Evolutionary conservation across 2,888 invertebrate genomes (phyloP).

Genomic region (Physocephala rufipes): DNA sequence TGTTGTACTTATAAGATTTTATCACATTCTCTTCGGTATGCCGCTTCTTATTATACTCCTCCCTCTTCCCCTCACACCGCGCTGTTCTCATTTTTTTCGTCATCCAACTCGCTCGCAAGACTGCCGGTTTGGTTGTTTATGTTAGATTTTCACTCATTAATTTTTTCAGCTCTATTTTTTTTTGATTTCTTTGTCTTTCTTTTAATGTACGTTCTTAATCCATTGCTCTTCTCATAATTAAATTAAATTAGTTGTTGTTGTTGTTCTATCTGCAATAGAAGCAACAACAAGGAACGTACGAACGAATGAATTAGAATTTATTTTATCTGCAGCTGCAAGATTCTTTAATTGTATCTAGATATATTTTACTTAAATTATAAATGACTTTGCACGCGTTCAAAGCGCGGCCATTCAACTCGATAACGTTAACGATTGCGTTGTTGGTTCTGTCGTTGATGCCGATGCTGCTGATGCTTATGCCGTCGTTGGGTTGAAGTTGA

Average conservation of each 20-base stretch:
- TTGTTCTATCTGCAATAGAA: neutral
- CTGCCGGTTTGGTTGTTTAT: too few relatives aligned
- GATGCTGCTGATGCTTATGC: neutral
- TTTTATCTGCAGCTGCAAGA: neutral
- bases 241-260: slow-evolving; percentile 23
- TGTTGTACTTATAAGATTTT: too few relatives aligned
- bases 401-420: slow-evolving; percentile 2
- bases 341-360: slow-evolving; percentile 58
- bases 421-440: neutral
- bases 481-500: too few relatives aligned
- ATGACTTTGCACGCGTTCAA: slow-evolving; percentile 46
- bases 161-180: neutral
- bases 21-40: too few relatives aligned
- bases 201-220: neutral
- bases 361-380: slow-evolving; percentile 51
- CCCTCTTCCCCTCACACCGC: too few relatives aligned
- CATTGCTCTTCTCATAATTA: slow-evolving; percentile 21
- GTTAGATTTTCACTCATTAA: neutral
- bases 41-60: too few relatives aligned
- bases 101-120: too few relatives aligned
- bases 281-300: too few relatives aligned
- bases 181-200: neutral
- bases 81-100: too few relatives aligned
- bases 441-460: neutral
- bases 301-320: too few relatives aligned